Percentiles rank a stretch among this genome's conserved stretches.
phyloP scores from a whole-genome alignment of 1,140 invertebrate species.

The Sminthurides bifidus region DNA sequence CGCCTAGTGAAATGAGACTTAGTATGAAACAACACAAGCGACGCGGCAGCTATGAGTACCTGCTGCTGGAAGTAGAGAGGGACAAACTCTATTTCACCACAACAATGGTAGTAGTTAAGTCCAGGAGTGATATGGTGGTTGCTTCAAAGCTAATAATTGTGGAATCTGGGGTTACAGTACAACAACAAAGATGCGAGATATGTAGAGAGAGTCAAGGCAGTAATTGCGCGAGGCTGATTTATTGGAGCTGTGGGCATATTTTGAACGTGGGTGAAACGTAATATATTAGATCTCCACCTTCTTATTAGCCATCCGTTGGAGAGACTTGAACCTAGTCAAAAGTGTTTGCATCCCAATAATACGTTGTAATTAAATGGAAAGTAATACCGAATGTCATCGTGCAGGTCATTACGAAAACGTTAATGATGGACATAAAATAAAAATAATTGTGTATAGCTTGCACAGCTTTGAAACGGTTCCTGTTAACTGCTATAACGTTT shows the following conservation, averaged over 20 bases:
- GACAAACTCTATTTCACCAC: neutral
- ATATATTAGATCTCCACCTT: too few relatives aligned
- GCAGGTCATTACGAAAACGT: neutral
- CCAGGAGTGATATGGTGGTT: neutral
- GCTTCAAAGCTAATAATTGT: neutral
- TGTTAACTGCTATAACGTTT: too few relatives aligned
- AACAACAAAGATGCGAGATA: conserved; percentile 2
- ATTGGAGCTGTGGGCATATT: too few relatives aligned
- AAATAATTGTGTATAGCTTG: too few relatives aligned
- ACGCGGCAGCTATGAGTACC: neutral
- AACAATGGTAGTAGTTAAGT: neutral
- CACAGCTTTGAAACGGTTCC: too few relatives aligned
- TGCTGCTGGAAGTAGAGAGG: neutral
- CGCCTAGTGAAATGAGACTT: too few relatives aligned
- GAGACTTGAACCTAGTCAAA: neutral
- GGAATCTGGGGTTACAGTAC: neutral
- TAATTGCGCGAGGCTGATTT: conserved; percentile 24
- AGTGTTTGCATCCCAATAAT: neutral
- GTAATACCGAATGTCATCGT: neutral
- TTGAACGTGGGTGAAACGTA: too few relatives aligned
- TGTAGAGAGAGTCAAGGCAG: conserved; percentile 5
- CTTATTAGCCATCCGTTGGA: neutral
- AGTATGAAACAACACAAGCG: too few relatives aligned
- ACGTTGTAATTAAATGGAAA: neutral
- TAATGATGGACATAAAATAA: neutral